These are phyloP conservation scores for Caerostris extrusa DNA, from an alignment of 1,140 invertebrate genomes.

Conservation along the genomic window DNA sequence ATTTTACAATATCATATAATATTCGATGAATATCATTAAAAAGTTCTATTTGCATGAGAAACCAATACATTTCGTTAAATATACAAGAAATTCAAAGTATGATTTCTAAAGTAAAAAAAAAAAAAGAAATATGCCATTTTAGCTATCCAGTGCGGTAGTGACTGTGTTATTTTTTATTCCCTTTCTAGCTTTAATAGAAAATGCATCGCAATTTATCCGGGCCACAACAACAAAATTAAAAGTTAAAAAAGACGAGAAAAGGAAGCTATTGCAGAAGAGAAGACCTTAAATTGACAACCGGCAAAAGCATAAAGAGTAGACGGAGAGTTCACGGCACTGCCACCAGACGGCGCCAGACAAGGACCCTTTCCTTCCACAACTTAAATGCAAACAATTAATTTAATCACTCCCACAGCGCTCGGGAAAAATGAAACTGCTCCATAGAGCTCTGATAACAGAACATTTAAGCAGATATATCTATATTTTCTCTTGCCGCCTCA, in stretches of 20 bases:
- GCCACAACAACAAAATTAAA: conserved; percentile 7
- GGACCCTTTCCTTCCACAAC: background rate
- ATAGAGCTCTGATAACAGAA: conserved; percentile 58
- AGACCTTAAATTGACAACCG: conserved; percentile 33
- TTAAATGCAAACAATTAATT: conserved; percentile 67
- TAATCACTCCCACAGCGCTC: background rate
- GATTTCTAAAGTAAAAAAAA: too few species aligned
- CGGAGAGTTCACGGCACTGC: background rate
- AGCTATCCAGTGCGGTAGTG: too few species aligned
- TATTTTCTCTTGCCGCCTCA: conserved; percentile 33
- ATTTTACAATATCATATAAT: too few species aligned
- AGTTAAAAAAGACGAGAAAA: background rate
- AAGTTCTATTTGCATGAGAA: too few species aligned
- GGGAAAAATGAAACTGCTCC: conserved; percentile 62
- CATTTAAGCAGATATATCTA: conserved; percentile 45
- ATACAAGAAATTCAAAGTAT: too few species aligned
- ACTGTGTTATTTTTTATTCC: too few species aligned
- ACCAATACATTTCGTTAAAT: too few species aligned
- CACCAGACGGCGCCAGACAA: conserved; percentile 49
- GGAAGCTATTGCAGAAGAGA: background rate
- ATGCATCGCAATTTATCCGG: background rate
- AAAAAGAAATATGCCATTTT: too few species aligned
- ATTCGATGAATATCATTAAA: too few species aligned
- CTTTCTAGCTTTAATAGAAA: too few species aligned
- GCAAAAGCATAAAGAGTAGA: background rate